These are phyloP conservation scores for Venustaconcha ellipsiformis DNA, from an alignment of 1,140 invertebrate genomes.

Conservation along the genomic window DNA sequence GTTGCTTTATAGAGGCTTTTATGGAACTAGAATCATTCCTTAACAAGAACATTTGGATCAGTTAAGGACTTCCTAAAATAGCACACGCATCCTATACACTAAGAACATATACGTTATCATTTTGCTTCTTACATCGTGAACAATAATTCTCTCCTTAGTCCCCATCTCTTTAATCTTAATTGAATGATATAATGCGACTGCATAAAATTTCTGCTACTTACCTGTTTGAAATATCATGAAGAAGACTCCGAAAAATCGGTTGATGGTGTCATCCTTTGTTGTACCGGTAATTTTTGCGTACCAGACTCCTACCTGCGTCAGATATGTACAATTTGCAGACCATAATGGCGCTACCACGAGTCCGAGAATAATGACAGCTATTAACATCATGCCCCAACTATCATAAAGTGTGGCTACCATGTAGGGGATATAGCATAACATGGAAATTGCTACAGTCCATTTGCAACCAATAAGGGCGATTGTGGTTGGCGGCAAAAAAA, in stretches of 20 bases:
- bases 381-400: constrained; percentile 85
- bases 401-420: constrained; percentile 91
- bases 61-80: too few species aligned
- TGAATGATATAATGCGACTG: too few species aligned
- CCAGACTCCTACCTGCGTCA: constrained; percentile 91
- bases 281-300: constrained; percentile 71
- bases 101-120: too few species aligned
- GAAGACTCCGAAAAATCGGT: constrained; percentile 97
- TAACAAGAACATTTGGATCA: too few species aligned
- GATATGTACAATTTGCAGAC: constrained; percentile 95
- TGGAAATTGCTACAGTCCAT: constrained; percentile 91
- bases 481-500: constrained; percentile 85
- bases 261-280: constrained; percentile 88
- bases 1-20: not conserved
- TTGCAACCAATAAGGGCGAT: constrained; percentile 86
- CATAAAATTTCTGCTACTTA: constrained; percentile 25
- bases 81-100: too few species aligned
- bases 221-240: constrained; percentile 97
- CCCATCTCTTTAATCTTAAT: too few species aligned
- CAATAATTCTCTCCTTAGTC: too few species aligned
- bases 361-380: constrained; percentile 88
- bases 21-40: not conserved
- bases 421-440: constrained; percentile 93
- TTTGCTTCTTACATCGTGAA: too few species aligned
- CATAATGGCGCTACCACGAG: constrained; percentile 95